Base-by-base conservation (phyloP, 2,797 vertebrate genomes). In the Atherinosoma microstoma region DNA sequence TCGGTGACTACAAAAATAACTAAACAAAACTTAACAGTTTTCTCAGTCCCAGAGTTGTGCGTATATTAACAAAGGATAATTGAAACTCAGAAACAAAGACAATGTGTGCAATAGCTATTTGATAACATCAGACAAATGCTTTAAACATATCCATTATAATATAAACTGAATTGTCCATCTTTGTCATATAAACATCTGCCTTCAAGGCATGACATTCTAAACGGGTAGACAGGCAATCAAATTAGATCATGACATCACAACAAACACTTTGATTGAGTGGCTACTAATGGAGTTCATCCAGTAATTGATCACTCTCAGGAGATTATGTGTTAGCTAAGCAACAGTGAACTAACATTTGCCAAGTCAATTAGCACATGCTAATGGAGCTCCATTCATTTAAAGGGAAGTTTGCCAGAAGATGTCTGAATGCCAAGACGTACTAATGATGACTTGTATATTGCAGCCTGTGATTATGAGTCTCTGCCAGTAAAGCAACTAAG, bases 321-420 rank as follows among this genome's bases (percentile, higher is more conserved):
- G 84, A 69, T 61, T 35, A 51, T n/a, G 67, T 27, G 49, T 68
- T 59, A 70, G 2, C 40, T 32, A 63, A 64, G 64, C 45, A 69
- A 74, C 73, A 22, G 56, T 60, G 27, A 81, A 15, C 73, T 24
- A 81, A 81, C 8, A 30, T 82, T 78, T 83, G 77, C 69, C 3
- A 4, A 74, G 57, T 73, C 77, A 78, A 73, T 84, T 84, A 85
- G 69, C 76, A 73, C 56, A 36, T 79, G 81, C 73, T 84, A 85
- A 87, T 67, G 20, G 53, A 40, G 56, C 60, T 64, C 69, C 61
- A 65, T 72, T 80, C 70, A 56, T 62, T 35, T 47, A 7, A 35
- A 68, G 58, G 9, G 24, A 16, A 20, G 65, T 63, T 51, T 6
- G 16, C 42, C 3, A 63, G 54, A 47, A 16, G 3, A 20, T 54